A percentile compares a stretch with the other conserved stretches of the same genome.
Evolutionary conservation across 2,888 invertebrate genomes (phyloP).

Genomic region (Philonicus albiceps): DNA sequence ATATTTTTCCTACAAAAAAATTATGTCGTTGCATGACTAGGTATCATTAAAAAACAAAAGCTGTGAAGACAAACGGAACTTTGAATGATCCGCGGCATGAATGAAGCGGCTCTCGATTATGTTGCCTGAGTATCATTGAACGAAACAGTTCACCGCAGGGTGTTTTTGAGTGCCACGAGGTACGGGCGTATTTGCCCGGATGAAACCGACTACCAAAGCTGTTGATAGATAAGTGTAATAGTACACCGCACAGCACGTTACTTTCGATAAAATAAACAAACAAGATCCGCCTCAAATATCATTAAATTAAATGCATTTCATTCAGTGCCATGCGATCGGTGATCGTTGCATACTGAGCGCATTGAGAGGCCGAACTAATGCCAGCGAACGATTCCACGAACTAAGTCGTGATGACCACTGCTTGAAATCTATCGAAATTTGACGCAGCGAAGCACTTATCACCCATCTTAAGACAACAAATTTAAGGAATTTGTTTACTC

Average conservation of each 20-base stretch:
- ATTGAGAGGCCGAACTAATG: background rate
- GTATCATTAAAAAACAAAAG: background rate
- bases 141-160: background rate
- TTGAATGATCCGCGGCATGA: slow-evolving; percentile 17
- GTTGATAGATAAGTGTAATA: background rate
- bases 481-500: slow-evolving; percentile 39
- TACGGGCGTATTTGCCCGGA: background rate
- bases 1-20: background rate
- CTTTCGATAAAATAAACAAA: slow-evolving; percentile 32
- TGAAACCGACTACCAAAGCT: background rate
- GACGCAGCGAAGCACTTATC: slow-evolving; percentile 25
- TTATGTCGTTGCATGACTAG: background rate
- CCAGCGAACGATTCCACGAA: background rate
- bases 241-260: slow-evolving; percentile 24
- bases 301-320: background rate
- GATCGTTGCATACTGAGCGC: background rate
- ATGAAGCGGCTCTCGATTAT: background rate
- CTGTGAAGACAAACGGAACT: background rate
- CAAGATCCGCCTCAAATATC: background rate
- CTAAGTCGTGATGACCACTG: background rate
- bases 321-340: background rate
- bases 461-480: slow-evolving; percentile 31
- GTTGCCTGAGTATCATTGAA: background rate
- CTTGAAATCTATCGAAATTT: slow-evolving; percentile 25
- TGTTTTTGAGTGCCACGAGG: background rate